Evolutionary conservation across 2,797 vertebrate species (phyloP), one percentile per base, ranked within the genome.

Genomic region (Sebastes iracundus): DNA sequence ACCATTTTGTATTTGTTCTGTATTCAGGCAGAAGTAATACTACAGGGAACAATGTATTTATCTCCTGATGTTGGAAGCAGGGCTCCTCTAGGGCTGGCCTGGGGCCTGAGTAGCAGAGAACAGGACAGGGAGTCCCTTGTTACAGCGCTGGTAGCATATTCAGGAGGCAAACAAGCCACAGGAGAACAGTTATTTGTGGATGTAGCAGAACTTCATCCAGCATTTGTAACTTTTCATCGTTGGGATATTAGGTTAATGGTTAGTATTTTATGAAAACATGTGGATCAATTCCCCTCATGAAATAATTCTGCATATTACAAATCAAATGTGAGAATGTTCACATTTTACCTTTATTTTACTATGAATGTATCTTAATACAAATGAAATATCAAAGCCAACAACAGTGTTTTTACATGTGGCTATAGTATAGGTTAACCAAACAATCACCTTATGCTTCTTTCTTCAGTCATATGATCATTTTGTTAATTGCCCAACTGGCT

Each of bases 1-100:
- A 83, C 8, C 53, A 65, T 69, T 83, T 81, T 86, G 80, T 86
- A 79, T 87, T 84, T 83, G 73, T 78, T 87, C 79, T 88, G 84
- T 83, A 93, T 92, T 94, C 91, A 91, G 75, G 91, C 90, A 91
- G 88, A 90, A 92, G 68, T 92, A 93, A 94, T 75, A 67, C 87
- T 65, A 84, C 84, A 80, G 88, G 88, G 89, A 88, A 89, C 77
- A 64, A 82, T 85, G 86, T 90, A 90, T 94, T 94, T 92, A 88
- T 94, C 83, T 91, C 75, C 75, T 84, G 85, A 84, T 93, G 92
- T 94, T 90, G 74, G 88, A 91, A 82, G 80, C 74, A 76, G 85
- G 90, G 90, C 84, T 91, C 93, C 95, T 95, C 88, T 65, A 90
- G 95, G 94, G 88, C 83, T 91, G 93, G 92, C 95, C 95, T 90